Base-by-base conservation (phyloP, 2,888 invertebrate species). In the Spisula subtruncata region DNA sequence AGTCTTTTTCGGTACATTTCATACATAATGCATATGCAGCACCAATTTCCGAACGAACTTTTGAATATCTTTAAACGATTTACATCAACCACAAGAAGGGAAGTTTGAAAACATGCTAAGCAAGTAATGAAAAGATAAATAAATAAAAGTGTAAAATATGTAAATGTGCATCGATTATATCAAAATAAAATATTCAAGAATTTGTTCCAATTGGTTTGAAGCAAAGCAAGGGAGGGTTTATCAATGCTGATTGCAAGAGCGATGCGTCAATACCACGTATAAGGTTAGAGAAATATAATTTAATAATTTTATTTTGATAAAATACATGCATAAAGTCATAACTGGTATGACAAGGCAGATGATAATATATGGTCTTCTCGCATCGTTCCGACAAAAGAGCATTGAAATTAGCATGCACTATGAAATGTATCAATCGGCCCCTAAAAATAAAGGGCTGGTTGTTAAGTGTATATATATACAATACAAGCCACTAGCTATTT, bases 401-500 rank as follows among this genome's bases (percentile, higher is more conserved):
- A 66, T 66, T 66, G 60, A 25, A 25, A 25, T 66, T 66, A 20
- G 60, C 60, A 66, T 66, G 60, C 60, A 66, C 25, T 25, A 66
- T 66, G 60, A 66, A 66, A 66, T 66, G 60, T 66, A 66, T 66
- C 10, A 66, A 25, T 25, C 25, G 60, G 60, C 25, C 60, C 60
- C n/a, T 66, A 25, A 25, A 60, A 66, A 25, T 66, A 25, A 66
- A 66, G 60, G 60, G 10, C 60, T 25, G 60, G 60, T 10, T 66
- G n/a, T 66, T 66, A 66, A 12, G 94, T 95, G 94, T 95, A 35
- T 92, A 81, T 51, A 32, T 82, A 82, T 54, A 46, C 29, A 35
- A 25, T 54, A 54, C 41, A 35, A 82, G 82, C 60, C 29, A 18
- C 46, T 66, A 32, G 29, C 46, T 54, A 51, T 81, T n/a, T n/a